These are phyloP conservation scores for Chymomyza procnemis DNA, from an alignment of 2,888 invertebrate genomes.

Conservation along the genomic window DNA sequence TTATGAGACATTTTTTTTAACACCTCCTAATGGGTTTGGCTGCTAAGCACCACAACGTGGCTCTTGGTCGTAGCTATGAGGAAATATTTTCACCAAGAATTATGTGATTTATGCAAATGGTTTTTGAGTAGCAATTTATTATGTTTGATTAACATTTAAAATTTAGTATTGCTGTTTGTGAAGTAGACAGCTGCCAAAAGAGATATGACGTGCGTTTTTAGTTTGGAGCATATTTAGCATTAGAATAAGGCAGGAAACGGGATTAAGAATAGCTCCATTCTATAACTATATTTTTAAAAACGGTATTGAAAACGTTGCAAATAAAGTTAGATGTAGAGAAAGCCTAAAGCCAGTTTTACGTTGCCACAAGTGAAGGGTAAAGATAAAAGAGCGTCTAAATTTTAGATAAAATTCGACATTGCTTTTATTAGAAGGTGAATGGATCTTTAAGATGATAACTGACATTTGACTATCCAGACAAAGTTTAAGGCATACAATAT, in stretches of 20 bases:
- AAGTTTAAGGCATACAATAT: no score
- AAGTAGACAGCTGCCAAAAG: not conserved
- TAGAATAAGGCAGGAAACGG: not conserved
- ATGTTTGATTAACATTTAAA: not conserved
- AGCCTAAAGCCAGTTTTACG: no score
- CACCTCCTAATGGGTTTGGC: not conserved
- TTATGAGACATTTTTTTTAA: not conserved
- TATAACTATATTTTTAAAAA: no score
- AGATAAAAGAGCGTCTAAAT: no score
- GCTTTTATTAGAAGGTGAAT: no score
- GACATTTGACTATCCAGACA: no score
- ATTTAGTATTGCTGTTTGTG: not conserved
- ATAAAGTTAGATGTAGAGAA: no score
- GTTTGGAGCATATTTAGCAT: not conserved
- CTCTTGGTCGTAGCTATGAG: not conserved
- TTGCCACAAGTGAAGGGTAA: no score
- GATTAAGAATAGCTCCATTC: not conserved
- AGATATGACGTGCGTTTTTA: no score
- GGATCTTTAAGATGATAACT: no score
- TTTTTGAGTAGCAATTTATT: not conserved
- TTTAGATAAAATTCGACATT: no score
- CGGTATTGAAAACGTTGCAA: no score
- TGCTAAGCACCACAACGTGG: not conserved
- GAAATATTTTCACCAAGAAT: not conserved
- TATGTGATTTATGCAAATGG: not conserved